A percentile compares a stretch with the other conserved stretches of the same genome.
Evolutionary conservation across 2,888 invertebrate species (phyloP).

Genomic region (Cheilosia soror): DNA sequence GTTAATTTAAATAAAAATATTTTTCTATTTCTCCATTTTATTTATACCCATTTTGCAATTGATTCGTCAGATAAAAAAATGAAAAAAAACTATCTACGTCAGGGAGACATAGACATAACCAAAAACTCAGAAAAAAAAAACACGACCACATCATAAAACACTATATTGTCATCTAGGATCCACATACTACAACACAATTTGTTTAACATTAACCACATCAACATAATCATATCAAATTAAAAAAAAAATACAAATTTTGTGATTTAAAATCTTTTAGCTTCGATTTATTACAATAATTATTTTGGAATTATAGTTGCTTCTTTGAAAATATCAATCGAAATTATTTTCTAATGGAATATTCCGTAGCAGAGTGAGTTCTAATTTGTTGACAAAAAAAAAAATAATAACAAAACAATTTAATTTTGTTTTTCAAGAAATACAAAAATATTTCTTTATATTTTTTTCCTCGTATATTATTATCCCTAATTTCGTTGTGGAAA

Average conservation of each 20-base stretch:
- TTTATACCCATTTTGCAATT: conserved; percentile 11
- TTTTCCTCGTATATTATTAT: conserved; percentile 19
- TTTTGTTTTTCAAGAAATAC: conserved; percentile 10
- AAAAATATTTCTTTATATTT: conserved; percentile 11
- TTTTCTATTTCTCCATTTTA: conserved; percentile 6
- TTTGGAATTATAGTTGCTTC: conserved; percentile 62
- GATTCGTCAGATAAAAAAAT: conserved; percentile 25
- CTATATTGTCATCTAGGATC: background rate
- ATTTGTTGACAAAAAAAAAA: conserved; percentile 17
- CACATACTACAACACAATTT: conserved; percentile 16
- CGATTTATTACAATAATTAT: conserved; percentile 30
- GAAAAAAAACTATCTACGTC: conserved; percentile 50
- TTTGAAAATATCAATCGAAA: conserved; percentile 53
- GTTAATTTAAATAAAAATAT: conserved; percentile 13
- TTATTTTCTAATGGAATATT: conserved; percentile 48
- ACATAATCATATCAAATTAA: conserved; percentile 1
- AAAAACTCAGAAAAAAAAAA: conserved; percentile 4
- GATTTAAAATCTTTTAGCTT: conserved; percentile 51
- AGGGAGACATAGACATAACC: conserved; percentile 70
- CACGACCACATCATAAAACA: conserved; percentile 14
- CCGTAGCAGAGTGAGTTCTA: conserved; percentile 62
- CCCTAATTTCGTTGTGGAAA: conserved; percentile 52
- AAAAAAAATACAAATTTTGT: conserved; percentile 28
- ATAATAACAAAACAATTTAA: conserved; percentile 9
- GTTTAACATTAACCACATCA: conserved; percentile 4